These are phyloP conservation scores for Xenopus tropicalis DNA, from an alignment of 2,113 vertebrate genomes.

Conservation along the genomic window UCB_Xtro_10.0 CM004445.2:34648001-34648500, in stretches of 20 bases:
- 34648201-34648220: conserved; percentile 34
- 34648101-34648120: too few species aligned
- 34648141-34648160: too few species aligned
- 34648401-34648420: conserved; percentile 42
- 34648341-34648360: conserved; percentile 38
- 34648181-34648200: conserved; percentile 34
- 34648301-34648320: conserved; percentile 45
- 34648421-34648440: conserved; percentile 50
- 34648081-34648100: too few species aligned
- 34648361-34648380: conserved; percentile 43
- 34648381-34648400: conserved; percentile 28
- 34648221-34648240: conserved; percentile 45
- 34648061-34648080: too few species aligned
- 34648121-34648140: too few species aligned
- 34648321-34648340: conserved; percentile 45
- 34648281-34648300: conserved; percentile 43
- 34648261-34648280: conserved; percentile 45
- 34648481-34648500: conserved; percentile 56
- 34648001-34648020: too few species aligned
- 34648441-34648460: conserved; percentile 51
- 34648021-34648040: too few species aligned
- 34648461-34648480: conserved; percentile 47
- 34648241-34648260: conserved; percentile 42
- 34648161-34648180: conserved; percentile 26
- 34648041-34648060: too few species aligned